phyloP scores from a whole-genome alignment of 1,140 invertebrate genomes.

The Galleria mellonella region DNA sequence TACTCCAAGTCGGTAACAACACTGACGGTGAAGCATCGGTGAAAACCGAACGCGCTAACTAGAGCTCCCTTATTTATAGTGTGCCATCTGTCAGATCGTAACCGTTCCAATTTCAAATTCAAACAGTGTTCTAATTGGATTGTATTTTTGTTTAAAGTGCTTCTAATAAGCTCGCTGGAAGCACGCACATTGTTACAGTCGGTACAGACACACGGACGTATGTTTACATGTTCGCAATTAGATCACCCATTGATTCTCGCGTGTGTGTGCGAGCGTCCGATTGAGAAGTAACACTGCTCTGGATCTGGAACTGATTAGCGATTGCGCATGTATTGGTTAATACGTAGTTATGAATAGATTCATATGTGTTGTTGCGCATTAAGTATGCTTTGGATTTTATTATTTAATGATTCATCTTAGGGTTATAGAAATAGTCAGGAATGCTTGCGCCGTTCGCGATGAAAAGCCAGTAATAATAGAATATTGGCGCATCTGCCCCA shows the following conservation, averaged over 20 bases:
- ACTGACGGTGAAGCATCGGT: conserved; percentile 19
- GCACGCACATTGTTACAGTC: conserved; percentile 59
- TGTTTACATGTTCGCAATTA: conserved; percentile 69
- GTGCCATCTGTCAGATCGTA: conserved; percentile 67
- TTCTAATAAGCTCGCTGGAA: conserved; percentile 59
- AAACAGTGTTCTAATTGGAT: conserved; percentile 68
- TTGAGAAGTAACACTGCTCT: conserved; percentile 60
- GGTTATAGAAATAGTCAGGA: conserved; percentile 72
- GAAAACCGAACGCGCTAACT: conserved; percentile 36
- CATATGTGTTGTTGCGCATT: conserved; percentile 61
- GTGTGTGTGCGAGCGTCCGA: conserved; percentile 41
- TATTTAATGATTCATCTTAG: conserved; percentile 74
- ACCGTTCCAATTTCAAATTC: conserved; percentile 65
- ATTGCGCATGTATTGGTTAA: conserved; percentile 46
- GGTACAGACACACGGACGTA: conserved; percentile 56
- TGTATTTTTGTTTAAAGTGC: conserved; percentile 67
- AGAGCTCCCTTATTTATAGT: conserved; percentile 60
- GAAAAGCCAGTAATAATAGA: conserved; percentile 74
- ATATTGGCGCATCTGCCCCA: conserved; percentile 72
- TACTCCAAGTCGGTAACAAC: conserved; percentile 18
- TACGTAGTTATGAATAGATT: conserved; percentile 47
- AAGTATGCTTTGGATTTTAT: conserved; percentile 73
- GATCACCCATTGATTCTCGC: conserved; percentile 60
- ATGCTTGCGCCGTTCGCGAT: conserved; percentile 64
- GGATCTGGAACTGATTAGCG: conserved; percentile 67